phyloP scores from a whole-genome alignment of 2,113 vertebrate species.

The Tautogolabrus adspersus region DNA sequence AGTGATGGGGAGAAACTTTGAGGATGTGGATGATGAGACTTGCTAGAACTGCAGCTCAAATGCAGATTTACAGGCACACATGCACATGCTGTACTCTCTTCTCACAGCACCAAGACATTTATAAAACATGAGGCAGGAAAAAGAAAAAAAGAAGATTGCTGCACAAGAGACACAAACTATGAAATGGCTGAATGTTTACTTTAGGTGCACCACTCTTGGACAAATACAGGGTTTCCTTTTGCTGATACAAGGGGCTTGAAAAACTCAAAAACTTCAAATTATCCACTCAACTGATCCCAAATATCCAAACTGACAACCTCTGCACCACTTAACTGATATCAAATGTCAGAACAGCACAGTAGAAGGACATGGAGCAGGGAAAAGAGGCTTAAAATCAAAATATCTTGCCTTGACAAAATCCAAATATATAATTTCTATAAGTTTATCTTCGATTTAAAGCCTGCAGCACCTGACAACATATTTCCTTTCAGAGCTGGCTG shows the following conservation, averaged over 20 bases:
- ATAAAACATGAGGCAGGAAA: constrained; percentile 64
- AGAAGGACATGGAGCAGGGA: constrained; percentile 2
- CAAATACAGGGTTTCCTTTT: not conserved
- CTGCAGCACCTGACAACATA: constrained; percentile 38
- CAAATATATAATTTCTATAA: constrained; percentile 5
- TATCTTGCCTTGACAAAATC: constrained; percentile 4
- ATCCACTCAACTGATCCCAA: not conserved
- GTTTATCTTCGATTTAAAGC: constrained; percentile 16
- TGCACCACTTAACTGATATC: not conserved
- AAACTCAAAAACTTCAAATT: not conserved
- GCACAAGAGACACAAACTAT: constrained; percentile 7
- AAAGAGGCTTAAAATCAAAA: not conserved
- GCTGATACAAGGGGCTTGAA: not conserved
- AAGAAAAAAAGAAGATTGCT: constrained; percentile 3
- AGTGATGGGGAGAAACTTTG: constrained; percentile 14
- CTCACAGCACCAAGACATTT: constrained; percentile 37
- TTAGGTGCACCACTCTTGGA: constrained; percentile 5
- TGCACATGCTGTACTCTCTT: constrained; percentile 20
- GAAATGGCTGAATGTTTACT: constrained; percentile 25
- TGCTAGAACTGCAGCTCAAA: constrained; percentile 9
- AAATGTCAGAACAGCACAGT: not conserved
- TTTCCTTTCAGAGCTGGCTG: constrained; percentile 27
- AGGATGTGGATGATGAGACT: constrained; percentile 15
- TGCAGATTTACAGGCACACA: constrained; percentile 7
- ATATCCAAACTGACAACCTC: not conserved